Evolutionary conservation across 2,888 invertebrate genomes (phyloP).

Genomic region (Acrobasis repandana): DNA sequence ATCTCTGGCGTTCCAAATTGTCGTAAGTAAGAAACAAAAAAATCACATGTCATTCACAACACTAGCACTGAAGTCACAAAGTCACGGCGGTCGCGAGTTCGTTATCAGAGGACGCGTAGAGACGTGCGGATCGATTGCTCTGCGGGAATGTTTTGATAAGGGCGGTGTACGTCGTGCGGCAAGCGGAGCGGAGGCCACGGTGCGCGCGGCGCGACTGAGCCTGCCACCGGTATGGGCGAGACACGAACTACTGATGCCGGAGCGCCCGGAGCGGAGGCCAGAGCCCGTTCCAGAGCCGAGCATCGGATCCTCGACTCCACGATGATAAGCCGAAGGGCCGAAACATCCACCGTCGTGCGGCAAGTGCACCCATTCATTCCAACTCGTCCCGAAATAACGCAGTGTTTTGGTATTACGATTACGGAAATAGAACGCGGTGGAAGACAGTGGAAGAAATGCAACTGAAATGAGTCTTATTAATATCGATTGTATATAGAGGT

Average conservation of each 20-base stretch:
- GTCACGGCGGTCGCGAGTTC: constrained; percentile 56
- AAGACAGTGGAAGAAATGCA: background rate
- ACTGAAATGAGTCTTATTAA: background rate
- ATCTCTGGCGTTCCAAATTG: constrained; percentile 27
- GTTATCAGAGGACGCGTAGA: constrained; percentile 60
- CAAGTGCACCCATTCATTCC: constrained; percentile 70
- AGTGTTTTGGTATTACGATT: constrained; percentile 18
- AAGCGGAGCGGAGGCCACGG: constrained; percentile 50
- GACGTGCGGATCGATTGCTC: constrained; percentile 75
- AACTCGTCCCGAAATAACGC: constrained; percentile 43
- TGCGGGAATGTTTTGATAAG: constrained; percentile 70
- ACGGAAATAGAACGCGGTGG: constrained; percentile 4
- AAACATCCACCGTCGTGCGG: constrained; percentile 42
- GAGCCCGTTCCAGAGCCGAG: too few species aligned
- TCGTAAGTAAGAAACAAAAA: constrained; percentile 31
- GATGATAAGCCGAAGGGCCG: constrained; percentile 50
- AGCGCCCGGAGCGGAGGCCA: constrained; percentile 15
- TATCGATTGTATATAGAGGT: background rate
- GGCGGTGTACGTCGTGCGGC: constrained; percentile 37
- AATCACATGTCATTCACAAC: constrained; percentile 61
- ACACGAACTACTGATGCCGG: background rate
- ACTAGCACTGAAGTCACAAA: constrained; percentile 64
- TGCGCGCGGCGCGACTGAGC: constrained; percentile 72
- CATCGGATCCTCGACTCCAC: constrained; percentile 15
- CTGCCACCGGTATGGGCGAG: constrained; percentile 6